phyloP scores from a whole-genome alignment of 53 echinoderm and acorn worm species.

The Crossaster papposus region DNA sequence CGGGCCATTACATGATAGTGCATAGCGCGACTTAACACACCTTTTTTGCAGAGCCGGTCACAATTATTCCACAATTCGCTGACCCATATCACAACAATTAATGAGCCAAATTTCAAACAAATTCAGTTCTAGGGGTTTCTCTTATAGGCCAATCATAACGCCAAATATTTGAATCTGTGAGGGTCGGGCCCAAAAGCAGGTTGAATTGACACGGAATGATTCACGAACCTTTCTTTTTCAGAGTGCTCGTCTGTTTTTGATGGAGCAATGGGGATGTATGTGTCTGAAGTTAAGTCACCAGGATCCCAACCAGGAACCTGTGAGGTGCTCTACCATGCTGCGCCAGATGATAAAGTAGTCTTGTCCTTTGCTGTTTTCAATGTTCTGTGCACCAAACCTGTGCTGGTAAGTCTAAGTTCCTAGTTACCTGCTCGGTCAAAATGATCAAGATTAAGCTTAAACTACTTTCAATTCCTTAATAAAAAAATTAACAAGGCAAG shows the following conservation, averaged over 20 bases:
- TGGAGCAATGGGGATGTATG: conserved; percentile 42
- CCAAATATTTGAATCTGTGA: too few species aligned
- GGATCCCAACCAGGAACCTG: conserved; percentile 8
- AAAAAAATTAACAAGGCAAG: not conserved
- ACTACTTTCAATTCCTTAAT: not conserved
- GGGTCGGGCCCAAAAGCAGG: too few species aligned
- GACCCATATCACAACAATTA: too few species aligned
- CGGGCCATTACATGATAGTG: too few species aligned
- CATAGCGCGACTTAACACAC: too few species aligned
- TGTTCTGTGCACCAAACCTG: conserved; percentile 39
- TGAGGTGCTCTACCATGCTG: conserved; percentile 60
- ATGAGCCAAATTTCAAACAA: too few species aligned
- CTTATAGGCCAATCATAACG: too few species aligned
- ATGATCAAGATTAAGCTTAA: not conserved
- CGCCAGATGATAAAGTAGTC: conserved; percentile 41
- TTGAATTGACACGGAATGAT: too few species aligned
- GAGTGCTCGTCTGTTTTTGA: conserved; percentile 39
- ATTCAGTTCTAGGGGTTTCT: too few species aligned
- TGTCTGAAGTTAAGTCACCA: not conserved
- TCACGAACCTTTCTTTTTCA: conserved; percentile 4
- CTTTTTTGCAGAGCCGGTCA: too few species aligned
- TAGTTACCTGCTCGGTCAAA: not conserved
- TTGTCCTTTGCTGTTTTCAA: conserved; percentile 50
- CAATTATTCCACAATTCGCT: too few species aligned
- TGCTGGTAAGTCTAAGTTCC: conserved; percentile 38